These are phyloP conservation scores for Muntiacus reevesi DNA, from an alignment of 2,113 vertebrate genomes.

Conservation along the genomic window DNA sequence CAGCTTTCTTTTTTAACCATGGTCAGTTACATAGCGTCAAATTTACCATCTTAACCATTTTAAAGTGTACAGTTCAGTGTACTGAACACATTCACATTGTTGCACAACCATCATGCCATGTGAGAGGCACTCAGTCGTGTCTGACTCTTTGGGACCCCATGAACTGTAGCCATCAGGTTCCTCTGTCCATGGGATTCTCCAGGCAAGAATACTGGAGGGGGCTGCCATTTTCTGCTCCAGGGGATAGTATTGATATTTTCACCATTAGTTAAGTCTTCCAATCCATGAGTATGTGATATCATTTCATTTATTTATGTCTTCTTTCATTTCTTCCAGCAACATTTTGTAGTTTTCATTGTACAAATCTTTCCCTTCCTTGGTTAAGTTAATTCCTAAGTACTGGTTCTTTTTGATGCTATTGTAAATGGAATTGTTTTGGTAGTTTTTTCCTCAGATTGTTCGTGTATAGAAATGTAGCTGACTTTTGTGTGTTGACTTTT, in stretches of 20 bases:
- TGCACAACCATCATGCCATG: not conserved
- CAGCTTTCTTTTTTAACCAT: not conserved
- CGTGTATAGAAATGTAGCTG: not conserved
- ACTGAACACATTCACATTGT: not conserved
- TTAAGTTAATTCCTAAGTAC: not conserved
- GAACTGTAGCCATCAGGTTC: not conserved
- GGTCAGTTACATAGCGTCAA: not conserved
- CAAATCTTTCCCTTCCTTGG: not conserved
- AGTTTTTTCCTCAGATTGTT: not conserved
- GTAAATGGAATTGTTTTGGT: not conserved
- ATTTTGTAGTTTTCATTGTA: not conserved
- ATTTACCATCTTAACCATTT: not conserved
- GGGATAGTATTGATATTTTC: not conserved
- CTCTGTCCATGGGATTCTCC: not conserved
- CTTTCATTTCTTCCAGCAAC: not conserved
- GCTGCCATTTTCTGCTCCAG: not conserved
- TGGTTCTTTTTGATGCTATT: not conserved
- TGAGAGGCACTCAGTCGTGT: not conserved
- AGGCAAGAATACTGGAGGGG: not conserved
- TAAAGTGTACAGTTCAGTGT: too few relatives aligned
- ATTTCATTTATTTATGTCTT: not conserved
- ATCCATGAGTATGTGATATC: not conserved
- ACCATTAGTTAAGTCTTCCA: not conserved
- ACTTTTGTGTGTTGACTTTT: not conserved
- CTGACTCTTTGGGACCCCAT: not conserved